A percentile compares a stretch with the other conserved stretches of the same genome.
phyloP scores from a whole-genome alignment of 1,140 invertebrate species.

The Drosophila funebris region DNA sequence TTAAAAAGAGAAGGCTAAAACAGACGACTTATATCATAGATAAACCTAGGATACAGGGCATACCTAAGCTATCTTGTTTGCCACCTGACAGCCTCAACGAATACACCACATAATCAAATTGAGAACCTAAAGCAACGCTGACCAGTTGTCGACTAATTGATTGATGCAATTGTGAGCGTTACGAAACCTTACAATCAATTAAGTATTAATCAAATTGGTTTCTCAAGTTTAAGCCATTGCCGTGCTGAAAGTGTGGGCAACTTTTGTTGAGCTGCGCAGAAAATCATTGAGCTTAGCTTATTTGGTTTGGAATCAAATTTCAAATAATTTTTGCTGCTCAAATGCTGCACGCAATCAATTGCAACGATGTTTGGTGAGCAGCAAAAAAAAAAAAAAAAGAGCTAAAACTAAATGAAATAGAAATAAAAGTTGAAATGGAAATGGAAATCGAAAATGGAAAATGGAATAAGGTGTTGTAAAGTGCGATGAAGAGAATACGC shows the following conservation, averaged over 20 bases:
- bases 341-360: slow-evolving; percentile 16
- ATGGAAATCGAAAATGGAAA: slow-evolving; percentile 5
- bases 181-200: not conserved
- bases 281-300: slow-evolving; percentile 12
- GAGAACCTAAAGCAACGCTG: not conserved
- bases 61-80: no score
- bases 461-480: slow-evolving; percentile 15
- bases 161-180: not conserved
- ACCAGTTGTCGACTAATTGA: not conserved
- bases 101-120: not conserved
- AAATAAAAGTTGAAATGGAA: slow-evolving; percentile 15
- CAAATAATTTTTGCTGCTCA: slow-evolving; percentile 15
- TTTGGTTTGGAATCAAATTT: slow-evolving; percentile 12
- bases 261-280: not conserved
- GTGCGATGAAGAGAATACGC: slow-evolving; percentile 14
- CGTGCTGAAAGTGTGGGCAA: not conserved
- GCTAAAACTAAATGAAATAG: not conserved
- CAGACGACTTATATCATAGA: no score
- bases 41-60: no score
- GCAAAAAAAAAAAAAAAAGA: not conserved
- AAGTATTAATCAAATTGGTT: not conserved
- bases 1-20: no score
- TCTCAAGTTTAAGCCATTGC: not conserved
- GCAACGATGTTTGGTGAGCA: not conserved
- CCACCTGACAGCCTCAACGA: no score